phyloP scores from a whole-genome alignment of 2,797 vertebrate species.

The Anguilla obscura region DNA sequence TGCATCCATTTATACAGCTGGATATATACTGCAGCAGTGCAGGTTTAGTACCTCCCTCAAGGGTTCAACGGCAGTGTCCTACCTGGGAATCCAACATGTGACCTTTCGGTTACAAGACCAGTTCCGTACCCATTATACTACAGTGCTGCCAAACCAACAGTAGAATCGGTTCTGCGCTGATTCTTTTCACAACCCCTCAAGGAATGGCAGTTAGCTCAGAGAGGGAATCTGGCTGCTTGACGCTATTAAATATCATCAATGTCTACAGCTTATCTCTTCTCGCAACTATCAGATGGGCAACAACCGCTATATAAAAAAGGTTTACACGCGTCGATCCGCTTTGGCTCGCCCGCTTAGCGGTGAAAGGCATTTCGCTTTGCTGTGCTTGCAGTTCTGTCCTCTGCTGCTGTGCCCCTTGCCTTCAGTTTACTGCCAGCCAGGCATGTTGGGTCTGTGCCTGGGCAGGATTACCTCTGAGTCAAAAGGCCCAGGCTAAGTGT shows the following conservation, averaged over 20 bases:
- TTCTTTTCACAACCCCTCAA: background rate
- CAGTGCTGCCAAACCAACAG: background rate
- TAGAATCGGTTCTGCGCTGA: background rate
- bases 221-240: background rate
- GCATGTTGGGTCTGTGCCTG: background rate
- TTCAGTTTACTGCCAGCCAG: background rate
- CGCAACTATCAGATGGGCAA: background rate
- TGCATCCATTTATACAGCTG: no score
- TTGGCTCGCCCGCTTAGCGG: background rate
- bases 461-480: background rate
- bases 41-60: no score
- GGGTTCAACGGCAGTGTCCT: no score
- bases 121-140: no score
- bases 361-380: background rate
- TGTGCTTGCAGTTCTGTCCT: background rate
- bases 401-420: background rate
- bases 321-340: background rate
- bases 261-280: background rate
- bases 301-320: background rate
- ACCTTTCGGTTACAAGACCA: no score
- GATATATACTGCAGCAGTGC: no score
- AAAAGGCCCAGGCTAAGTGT: background rate
- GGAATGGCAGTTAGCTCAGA: background rate
- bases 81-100: no score
- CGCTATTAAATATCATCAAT: background rate